Conservation (phyloP, 30 jellyfish, hydroid and myxozoan species). For the Turritopsis dohrnii region DNA sequence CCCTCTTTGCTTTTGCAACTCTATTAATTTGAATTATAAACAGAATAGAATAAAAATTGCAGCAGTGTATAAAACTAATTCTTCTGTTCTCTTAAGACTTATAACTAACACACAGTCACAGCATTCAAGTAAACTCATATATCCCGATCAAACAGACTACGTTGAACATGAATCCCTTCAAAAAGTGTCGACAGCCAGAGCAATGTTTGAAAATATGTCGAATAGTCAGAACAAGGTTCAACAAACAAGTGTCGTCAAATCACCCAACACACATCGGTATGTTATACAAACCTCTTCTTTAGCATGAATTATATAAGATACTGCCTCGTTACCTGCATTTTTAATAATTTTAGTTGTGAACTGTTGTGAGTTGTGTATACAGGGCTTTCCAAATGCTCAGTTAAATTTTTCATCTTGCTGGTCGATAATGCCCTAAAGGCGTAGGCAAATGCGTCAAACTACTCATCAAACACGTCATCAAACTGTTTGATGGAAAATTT, state of each 20-base stretch:
- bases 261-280: neutral
- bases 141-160: conserved; percentile 19
- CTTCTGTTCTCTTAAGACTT: neutral
- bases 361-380: too few species aligned
- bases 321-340: too few species aligned
- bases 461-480: too few species aligned
- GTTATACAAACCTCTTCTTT: too few species aligned
- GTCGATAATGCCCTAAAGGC: too few species aligned
- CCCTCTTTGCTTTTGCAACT: neutral
- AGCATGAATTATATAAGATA: too few species aligned
- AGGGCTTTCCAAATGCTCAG: too few species aligned
- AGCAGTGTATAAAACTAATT: neutral
- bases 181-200: conserved; percentile 72
- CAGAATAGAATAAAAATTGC: neutral
- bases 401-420: too few species aligned
- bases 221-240: neutral
- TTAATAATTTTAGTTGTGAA: too few species aligned
- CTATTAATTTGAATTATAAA: neutral
- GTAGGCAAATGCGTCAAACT: too few species aligned
- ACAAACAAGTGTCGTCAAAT: neutral
- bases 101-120: conserved; percentile 1
- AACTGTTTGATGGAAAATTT: too few species aligned
- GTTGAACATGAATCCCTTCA: conserved; percentile 41
- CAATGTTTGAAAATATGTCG: conserved; percentile 85
- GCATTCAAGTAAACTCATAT: conserved; percentile 1